A percentile compares a stretch with the other conserved stretches of the same genome.
Conservation (phyloP, 2,113 vertebrate species). For the Nannobrachium achirus region DNA sequence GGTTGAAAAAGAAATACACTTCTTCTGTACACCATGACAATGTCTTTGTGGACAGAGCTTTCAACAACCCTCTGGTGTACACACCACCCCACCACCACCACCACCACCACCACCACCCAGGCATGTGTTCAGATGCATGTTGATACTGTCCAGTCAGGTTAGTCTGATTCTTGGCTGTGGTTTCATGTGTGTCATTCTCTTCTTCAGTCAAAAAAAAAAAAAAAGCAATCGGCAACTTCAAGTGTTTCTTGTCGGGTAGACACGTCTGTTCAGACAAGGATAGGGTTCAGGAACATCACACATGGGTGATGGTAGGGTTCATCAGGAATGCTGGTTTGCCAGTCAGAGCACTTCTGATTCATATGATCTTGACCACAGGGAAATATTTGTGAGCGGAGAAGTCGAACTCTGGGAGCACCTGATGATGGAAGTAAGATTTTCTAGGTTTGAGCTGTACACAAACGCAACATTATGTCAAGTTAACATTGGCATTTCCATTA, state of each 20-base stretch:
- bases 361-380: slow-evolving; percentile 97
- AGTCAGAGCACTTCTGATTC: slow-evolving; percentile 47
- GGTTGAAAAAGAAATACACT: neutral
- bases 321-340: neutral
- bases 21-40: slow-evolving; percentile 27
- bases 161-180: slow-evolving; percentile 37
- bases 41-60: slow-evolving; percentile 25
- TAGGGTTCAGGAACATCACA: slow-evolving; percentile 29
- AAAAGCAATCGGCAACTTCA: neutral
- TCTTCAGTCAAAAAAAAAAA: slow-evolving; percentile 18
- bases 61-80: slow-evolving; percentile 12
- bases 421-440: slow-evolving; percentile 27
- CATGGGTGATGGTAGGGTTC: slow-evolving; percentile 6
- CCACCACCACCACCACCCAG: neutral
- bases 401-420: slow-evolving; percentile 97
- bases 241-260: slow-evolving; percentile 22
- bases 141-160: slow-evolving; percentile 30
- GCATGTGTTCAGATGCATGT: slow-evolving; percentile 1
- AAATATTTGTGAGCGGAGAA: slow-evolving; percentile 98
- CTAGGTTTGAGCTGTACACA: no score
- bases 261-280: slow-evolving; percentile 16
- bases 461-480: no score
- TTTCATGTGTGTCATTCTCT: slow-evolving; percentile 8
- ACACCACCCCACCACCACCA: neutral
- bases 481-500: no score